Base-by-base conservation (phyloP, 2,888 invertebrate species). In the Salpingus planirostris region DNA sequence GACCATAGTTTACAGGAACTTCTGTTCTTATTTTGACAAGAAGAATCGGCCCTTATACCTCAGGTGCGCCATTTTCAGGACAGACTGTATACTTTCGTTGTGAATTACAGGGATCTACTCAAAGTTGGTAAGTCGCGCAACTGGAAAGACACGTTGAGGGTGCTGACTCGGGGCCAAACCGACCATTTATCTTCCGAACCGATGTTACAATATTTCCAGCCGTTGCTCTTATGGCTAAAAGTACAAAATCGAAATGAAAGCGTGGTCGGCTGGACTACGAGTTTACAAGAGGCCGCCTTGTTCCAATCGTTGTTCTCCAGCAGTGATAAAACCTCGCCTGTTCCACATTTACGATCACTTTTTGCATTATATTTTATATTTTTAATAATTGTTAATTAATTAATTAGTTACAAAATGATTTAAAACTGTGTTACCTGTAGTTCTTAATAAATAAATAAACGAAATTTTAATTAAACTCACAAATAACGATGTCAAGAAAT, bases 181-280 rank as follows among this genome's bases (percentile, higher is more conserved):
- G 80, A 81, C 48, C 68, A 76, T 44, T 72, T 91, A 54, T 83
- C 85, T 21, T 81, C 86, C 0, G 74, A 78, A 42, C 74, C 90
- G 0, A 69, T 92, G 46, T 65, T 87, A 15, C 78, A 80, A 59
- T 92, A 89, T 57, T 92, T 90, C 62, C 70, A 80, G 40, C 91
- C 90, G 0, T 62, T 92, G 10, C 70, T 75, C 38, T 66, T 78
- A 0, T 92, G 87, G 86, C 69, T 92, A 1, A 73, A 78, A 31
- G 74, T 79, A 2, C 79, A 84, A 54, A 86, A 87, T 50, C 67
- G 78, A 15, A 75, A 78, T 42, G 81, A 81, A 49, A 70, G 71
- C 2, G 67, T 81, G 0, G 74, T 83, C 10, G 86, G 86, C 1
- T 89, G 88, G 88, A 78, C 70, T 40, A 74, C 77, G 0, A 77